Evolutionary conservation across 2,113 vertebrate genomes (phyloP).

Genomic region (Onychorhynchus coronatus): DNA sequence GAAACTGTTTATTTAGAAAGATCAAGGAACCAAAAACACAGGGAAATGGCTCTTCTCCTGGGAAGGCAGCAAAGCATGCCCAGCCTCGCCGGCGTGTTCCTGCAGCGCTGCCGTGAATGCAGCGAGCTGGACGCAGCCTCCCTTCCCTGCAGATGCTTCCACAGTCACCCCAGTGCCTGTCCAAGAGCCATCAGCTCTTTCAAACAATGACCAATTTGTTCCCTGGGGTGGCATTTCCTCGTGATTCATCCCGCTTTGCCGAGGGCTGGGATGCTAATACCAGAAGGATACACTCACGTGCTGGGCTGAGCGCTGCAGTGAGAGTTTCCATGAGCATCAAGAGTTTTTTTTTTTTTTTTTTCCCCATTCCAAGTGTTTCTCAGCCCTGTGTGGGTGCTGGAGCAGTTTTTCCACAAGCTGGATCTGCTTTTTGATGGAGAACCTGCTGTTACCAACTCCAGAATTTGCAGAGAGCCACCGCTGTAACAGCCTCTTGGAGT

Average conservation of each 20-base stretch:
- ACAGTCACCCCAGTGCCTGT: accelerated
- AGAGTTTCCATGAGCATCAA: not conserved
- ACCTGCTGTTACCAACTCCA: not conserved
- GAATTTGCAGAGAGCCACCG: not conserved
- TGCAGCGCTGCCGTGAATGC: not conserved
- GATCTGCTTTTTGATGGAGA: not conserved
- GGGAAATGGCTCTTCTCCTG: not conserved
- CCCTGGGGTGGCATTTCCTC: slow-evolving; percentile 2
- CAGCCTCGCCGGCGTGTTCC: not conserved
- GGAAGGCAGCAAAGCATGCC: slow-evolving; percentile 35
- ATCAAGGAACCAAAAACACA: slow-evolving; percentile 28
- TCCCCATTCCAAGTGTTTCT: not conserved
- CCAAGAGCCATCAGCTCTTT: not conserved
- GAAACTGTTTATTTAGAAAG: slow-evolving; percentile 7
- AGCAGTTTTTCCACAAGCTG: not conserved
- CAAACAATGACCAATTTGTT: not conserved
- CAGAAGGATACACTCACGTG: not conserved
- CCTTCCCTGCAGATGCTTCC: not conserved
- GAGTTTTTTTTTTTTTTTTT: not conserved
- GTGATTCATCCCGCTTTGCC: not conserved
- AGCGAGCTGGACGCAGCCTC: not conserved
- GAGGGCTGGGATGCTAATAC: not conserved
- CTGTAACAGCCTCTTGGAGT: not conserved
- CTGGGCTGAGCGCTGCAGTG: not conserved
- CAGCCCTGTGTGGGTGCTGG: accelerated